phyloP scores from a whole-genome alignment of 2,797 vertebrate species.

The Cyclura pinguis region DNA sequence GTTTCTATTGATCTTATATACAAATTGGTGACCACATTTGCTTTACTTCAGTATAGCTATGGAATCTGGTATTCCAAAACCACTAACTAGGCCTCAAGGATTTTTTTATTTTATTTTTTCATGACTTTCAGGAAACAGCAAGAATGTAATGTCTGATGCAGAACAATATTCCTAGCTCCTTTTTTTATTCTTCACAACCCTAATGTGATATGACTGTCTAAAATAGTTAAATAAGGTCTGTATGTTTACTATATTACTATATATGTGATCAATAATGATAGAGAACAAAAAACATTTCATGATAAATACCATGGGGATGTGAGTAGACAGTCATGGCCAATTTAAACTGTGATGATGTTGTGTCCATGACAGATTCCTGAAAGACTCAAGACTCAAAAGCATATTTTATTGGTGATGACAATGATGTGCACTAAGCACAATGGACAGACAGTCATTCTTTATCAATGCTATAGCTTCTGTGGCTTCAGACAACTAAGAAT shows the following conservation, averaged over 20 bases:
- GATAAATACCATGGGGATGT: slow-evolving; percentile 24
- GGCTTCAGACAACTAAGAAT: not conserved
- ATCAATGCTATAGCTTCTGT: not conserved
- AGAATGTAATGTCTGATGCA: not conserved
- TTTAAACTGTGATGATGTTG: not conserved
- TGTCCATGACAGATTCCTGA: slow-evolving; percentile 6
- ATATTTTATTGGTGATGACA: slow-evolving; percentile 31
- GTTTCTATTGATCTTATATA: not conserved
- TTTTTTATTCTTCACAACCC: not conserved
- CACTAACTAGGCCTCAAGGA: not conserved
- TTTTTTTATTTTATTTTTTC: not conserved
- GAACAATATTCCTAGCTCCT: not conserved
- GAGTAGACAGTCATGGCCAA: slow-evolving; percentile 17
- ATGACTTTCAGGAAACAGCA: not conserved
- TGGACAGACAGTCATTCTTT: not conserved
- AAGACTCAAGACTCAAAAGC: not conserved
- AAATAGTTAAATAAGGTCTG: not conserved
- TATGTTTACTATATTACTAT: not conserved
- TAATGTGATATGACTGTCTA: not conserved
- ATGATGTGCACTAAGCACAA: slow-evolving; percentile 16
- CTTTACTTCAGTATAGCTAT: not conserved
- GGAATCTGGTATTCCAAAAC: not conserved
- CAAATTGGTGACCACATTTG: not conserved
- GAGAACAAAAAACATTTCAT: not conserved
- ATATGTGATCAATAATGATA: slow-evolving; percentile 2